Percentiles rank a stretch among this genome's conserved stretches.
Conservation (phyloP, 1,140 invertebrate genomes). For the Sarcophaga peregrina region DNA sequence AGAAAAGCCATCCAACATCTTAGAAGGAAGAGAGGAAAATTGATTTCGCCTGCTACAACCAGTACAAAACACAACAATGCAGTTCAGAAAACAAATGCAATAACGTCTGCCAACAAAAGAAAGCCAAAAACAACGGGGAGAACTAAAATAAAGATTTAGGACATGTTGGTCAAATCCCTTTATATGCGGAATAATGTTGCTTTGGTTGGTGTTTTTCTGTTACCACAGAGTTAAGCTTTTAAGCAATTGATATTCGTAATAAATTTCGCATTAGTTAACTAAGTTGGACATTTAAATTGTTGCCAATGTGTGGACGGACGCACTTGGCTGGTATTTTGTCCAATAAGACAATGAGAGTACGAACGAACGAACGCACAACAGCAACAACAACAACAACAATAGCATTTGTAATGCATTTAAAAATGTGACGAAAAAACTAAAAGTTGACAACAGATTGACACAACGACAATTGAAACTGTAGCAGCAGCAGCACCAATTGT, state of each 20-base stretch:
- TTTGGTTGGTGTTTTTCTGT: not conserved
- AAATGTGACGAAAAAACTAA: not conserved
- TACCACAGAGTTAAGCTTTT: not conserved
- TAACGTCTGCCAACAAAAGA: not conserved
- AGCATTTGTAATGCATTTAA: not conserved
- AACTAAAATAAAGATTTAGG: not conserved
- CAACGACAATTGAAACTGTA: conserved; percentile 9
- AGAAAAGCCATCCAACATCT: not conserved
- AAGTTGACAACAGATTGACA: conserved; percentile 11
- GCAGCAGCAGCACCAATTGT: not conserved
- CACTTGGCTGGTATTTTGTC: not conserved
- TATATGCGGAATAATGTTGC: not conserved
- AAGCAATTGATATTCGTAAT: conserved; percentile 45
- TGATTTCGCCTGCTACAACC: not conserved
- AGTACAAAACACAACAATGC: not conserved
- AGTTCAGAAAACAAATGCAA: not conserved
- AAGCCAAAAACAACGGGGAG: not conserved
- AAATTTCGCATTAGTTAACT: conserved; percentile 48
- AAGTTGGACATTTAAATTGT: conserved; percentile 47
- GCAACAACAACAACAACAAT: not conserved
- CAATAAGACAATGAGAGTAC: too few species aligned
- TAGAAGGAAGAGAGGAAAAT: conserved; percentile 24
- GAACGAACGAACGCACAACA: too few species aligned
- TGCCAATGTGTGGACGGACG: not conserved
- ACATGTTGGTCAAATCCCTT: not conserved